A percentile compares a stretch with the other conserved stretches of the same genome.
phyloP scores from a whole-genome alignment of 2,888 invertebrate species.

The Lochmaea crataegi region DNA sequence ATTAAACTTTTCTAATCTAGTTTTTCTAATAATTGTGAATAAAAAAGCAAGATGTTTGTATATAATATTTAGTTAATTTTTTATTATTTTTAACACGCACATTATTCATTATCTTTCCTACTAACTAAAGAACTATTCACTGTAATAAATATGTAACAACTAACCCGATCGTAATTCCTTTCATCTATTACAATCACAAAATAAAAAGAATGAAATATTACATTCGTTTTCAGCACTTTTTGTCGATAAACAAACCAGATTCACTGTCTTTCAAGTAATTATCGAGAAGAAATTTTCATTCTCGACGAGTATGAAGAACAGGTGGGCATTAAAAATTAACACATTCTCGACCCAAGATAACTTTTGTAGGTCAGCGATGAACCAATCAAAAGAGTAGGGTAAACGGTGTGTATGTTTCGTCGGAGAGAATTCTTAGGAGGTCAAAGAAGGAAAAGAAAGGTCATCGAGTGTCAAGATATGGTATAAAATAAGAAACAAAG shows the following conservation, averaged over 20 bases:
- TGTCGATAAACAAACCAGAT: slow-evolving; percentile 46
- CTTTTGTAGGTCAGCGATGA: slow-evolving; percentile 58
- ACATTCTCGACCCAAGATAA: slow-evolving; percentile 48
- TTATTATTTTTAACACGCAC: not conserved
- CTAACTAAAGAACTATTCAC: not conserved
- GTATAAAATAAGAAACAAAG: slow-evolving; percentile 61
- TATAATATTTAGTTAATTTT: too few species aligned
- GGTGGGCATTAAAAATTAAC: slow-evolving; percentile 40
- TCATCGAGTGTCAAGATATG: slow-evolving; percentile 57
- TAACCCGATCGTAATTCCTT: slow-evolving; percentile 34
- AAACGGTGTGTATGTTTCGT: slow-evolving; percentile 39
- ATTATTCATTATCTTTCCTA: not conserved
- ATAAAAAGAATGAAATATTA: slow-evolving; percentile 31
- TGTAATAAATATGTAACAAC: slow-evolving; percentile 24
- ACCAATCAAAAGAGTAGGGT: slow-evolving; percentile 62
- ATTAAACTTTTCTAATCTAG: too few species aligned
- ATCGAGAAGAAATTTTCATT: slow-evolving; percentile 38
- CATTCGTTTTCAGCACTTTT: slow-evolving; percentile 37
- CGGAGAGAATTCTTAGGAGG: slow-evolving; percentile 55
- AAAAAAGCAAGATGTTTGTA: too few species aligned
- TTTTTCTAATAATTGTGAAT: too few species aligned
- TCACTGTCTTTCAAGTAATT: slow-evolving; percentile 49
- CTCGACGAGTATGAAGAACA: slow-evolving; percentile 30
- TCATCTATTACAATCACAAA: slow-evolving; percentile 28
- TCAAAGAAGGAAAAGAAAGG: slow-evolving; percentile 61